Percentiles rank a stretch among this genome's conserved stretches.
These are phyloP conservation scores for Pachyseris speciosa DNA, from an alignment of 64 coral and sea anemone genomes.

Conservation along the genomic window DNA sequence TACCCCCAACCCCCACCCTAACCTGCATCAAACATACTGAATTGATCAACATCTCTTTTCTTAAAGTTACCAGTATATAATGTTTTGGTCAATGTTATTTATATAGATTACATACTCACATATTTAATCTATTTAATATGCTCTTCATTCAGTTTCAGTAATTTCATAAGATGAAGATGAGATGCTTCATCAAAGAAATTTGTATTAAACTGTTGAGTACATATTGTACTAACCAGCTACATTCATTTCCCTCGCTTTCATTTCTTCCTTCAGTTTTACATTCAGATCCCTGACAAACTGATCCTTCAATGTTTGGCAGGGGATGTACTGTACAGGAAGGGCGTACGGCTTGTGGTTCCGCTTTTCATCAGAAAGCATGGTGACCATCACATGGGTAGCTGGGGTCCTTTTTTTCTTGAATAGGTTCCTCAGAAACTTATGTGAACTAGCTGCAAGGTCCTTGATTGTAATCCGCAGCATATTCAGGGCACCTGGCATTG, in stretches of 20 bases:
- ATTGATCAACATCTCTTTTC: too few species aligned
- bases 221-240: constrained; percentile 20
- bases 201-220: background rate
- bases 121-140: too few species aligned
- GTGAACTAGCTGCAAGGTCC: background rate
- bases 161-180: too few species aligned
- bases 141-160: too few species aligned
- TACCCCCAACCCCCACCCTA: too few species aligned
- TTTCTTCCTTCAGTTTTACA: constrained; percentile 21
- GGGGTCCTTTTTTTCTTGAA: constrained; percentile 57
- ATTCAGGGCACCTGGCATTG: constrained; percentile 7
- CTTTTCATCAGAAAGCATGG: constrained; percentile 65
- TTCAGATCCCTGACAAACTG: constrained; percentile 43
- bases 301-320: constrained; percentile 47
- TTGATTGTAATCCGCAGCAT: background rate
- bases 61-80: too few species aligned
- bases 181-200: too few species aligned
- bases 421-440: constrained; percentile 34
- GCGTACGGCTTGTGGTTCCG: constrained; percentile 38
- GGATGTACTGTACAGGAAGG: constrained; percentile 28
- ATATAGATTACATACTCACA: too few species aligned
- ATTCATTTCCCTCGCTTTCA: constrained; percentile 19
- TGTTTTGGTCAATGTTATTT: too few species aligned
- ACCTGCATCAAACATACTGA: too few species aligned
- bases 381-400: constrained; percentile 30